A percentile compares a stretch with the other conserved stretches of the same genome.
These are phyloP conservation scores for Anaspis maculata DNA, from an alignment of 2,888 invertebrate species.

Conservation along the genomic window DNA sequence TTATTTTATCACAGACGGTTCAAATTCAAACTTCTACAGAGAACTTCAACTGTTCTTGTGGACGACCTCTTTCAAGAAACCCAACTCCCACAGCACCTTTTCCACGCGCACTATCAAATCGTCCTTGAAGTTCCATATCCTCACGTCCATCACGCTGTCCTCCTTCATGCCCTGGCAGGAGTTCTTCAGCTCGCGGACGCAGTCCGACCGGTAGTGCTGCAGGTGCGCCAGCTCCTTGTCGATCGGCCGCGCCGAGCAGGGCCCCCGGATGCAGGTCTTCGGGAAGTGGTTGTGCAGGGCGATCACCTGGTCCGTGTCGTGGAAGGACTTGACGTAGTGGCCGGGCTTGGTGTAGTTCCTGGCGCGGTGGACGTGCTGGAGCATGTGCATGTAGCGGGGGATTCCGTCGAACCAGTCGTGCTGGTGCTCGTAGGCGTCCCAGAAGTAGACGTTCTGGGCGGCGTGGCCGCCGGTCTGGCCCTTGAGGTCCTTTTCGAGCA, in stretches of 20 bases:
- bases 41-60: no score
- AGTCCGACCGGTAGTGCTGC: slow-evolving; percentile 91
- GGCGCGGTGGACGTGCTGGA: slow-evolving; percentile 84
- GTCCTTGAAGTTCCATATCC: slow-evolving; percentile 82
- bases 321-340: slow-evolving; percentile 90
- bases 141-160: slow-evolving; percentile 73
- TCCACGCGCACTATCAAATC: slow-evolving; percentile 63
- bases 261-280: slow-evolving; percentile 66
- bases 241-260: slow-evolving; percentile 75
- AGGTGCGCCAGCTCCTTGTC: slow-evolving; percentile 77
- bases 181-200: slow-evolving; percentile 80
- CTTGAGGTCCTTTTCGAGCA: slow-evolving; percentile 60
- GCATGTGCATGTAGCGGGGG: slow-evolving; percentile 87
- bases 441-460: slow-evolving; percentile 85
- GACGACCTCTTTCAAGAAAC: no score
- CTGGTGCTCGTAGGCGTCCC: slow-evolving; percentile 76
- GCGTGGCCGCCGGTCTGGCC: slow-evolving; percentile 73
- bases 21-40: no score
- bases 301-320: slow-evolving; percentile 81
- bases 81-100: slow-evolving; percentile 60
- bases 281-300: slow-evolving; percentile 91
- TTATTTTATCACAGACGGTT: no score
- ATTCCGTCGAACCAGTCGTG: slow-evolving; percentile 74
- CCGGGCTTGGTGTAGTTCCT: slow-evolving; percentile 89
- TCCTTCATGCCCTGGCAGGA: slow-evolving; percentile 74